phyloP scores from a whole-genome alignment of 2,113 vertebrate genomes.

The Cepphus grylle region DNA sequence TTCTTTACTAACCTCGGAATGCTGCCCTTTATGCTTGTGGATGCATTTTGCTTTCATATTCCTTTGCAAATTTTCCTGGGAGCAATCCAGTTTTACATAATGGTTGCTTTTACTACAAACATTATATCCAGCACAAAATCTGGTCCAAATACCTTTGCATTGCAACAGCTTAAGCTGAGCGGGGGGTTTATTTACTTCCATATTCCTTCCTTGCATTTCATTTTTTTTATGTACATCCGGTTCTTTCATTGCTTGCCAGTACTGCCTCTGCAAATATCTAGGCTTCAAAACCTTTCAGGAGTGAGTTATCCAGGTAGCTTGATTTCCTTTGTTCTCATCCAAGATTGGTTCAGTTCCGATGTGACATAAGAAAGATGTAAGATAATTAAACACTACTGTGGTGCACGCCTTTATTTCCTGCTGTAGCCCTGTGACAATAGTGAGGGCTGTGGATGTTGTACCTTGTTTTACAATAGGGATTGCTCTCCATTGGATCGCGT shows the following conservation, averaged over 20 bases:
- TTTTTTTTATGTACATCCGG: neutral
- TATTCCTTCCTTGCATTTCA: neutral
- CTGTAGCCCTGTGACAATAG: neutral
- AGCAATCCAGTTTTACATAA: neutral
- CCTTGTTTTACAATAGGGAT: neutral
- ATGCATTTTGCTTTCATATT: conserved; percentile 4
- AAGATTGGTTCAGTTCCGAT: neutral
- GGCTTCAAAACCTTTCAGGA: neutral
- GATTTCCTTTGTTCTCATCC: neutral
- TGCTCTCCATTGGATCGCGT: neutral
- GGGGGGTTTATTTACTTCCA: neutral
- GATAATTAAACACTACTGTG: neutral
- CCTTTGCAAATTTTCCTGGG: conserved; percentile 3
- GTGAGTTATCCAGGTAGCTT: neutral
- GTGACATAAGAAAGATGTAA: neutral
- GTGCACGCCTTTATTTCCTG: neutral
- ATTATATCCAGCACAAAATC: neutral
- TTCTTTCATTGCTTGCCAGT: neutral
- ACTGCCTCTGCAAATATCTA: neutral
- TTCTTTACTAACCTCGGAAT: neutral
- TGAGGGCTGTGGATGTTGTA: neutral
- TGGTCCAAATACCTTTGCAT: neutral
- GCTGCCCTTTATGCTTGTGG: neutral
- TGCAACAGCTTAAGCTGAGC: neutral
- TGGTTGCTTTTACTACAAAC: neutral